phyloP scores from a whole-genome alignment of 2,888 invertebrate genomes.

The Saturnia japonica region DNA sequence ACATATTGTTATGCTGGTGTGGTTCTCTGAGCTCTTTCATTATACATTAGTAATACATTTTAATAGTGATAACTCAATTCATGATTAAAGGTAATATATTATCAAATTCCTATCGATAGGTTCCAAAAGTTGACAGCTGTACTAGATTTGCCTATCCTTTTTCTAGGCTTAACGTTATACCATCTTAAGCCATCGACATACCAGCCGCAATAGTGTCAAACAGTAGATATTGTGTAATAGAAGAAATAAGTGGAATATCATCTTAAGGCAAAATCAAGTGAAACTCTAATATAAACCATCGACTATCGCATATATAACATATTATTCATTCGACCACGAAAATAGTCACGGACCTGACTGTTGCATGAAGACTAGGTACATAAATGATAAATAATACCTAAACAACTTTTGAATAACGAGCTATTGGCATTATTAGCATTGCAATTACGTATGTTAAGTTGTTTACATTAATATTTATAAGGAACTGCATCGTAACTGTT shows the following conservation, averaged over 20 bases:
- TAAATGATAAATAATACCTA: background rate
- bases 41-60: background rate
- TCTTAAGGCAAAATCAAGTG: background rate
- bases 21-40: background rate
- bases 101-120: background rate
- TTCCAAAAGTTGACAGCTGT: background rate
- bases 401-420: background rate
- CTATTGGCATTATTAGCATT: background rate
- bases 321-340: slow-evolving; percentile 8
- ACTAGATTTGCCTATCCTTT: background rate
- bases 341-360: background rate
- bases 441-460: slow-evolving; percentile 20
- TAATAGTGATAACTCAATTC: background rate
- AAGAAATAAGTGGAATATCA: background rate
- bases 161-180: background rate
- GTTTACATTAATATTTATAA: slow-evolving; percentile 18
- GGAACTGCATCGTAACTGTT: slow-evolving; percentile 24
- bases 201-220: background rate
- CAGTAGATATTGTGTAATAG: background rate
- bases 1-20: background rate
- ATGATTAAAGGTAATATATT: background rate
- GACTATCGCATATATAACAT: background rate
- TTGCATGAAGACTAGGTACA: background rate
- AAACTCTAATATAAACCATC: background rate
- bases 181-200: background rate